A percentile compares a stretch with the other conserved stretches of the same genome.
Evolutionary conservation across 2,888 invertebrate species (phyloP).

Genomic region (Pterostichus niger): DNA sequence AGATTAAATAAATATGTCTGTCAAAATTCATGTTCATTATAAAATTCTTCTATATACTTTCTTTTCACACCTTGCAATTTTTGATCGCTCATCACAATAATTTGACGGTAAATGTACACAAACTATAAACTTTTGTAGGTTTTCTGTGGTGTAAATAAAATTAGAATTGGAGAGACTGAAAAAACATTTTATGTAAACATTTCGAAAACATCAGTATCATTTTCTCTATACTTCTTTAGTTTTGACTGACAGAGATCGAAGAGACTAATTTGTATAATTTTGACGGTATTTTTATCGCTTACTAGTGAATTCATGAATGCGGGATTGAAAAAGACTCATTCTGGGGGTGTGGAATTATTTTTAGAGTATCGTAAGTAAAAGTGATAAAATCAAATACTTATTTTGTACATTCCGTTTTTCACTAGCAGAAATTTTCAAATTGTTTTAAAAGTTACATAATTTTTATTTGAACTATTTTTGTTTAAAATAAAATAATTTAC

Average conservation of each 20-base stretch:
- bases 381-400: neutral
- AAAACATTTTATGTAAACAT: conserved; percentile 37
- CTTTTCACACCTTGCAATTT: conserved; percentile 13
- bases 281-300: neutral
- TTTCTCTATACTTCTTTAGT: conserved; percentile 11
- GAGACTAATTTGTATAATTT: neutral
- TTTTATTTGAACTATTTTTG: too few relatives aligned
- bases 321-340: conserved; percentile 83
- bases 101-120: conserved; percentile 13
- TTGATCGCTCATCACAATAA: conserved; percentile 23
- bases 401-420: too few relatives aligned
- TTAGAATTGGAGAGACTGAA: conserved; percentile 13
- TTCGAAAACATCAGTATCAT: neutral
- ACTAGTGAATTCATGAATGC: conserved; percentile 78
- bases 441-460: too few relatives aligned
- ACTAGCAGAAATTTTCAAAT: too few relatives aligned
- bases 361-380: conserved; percentile 78
- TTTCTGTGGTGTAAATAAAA: conserved; percentile 33
- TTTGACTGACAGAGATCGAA: neutral
- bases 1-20: conserved; percentile 40
- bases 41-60: neutral
- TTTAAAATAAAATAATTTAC: too few relatives aligned
- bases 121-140: conserved; percentile 19
- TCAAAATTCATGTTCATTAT: conserved; percentile 21
- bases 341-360: conserved; percentile 85